Conservation (phyloP, 2,888 invertebrate genomes). For the Yponomeuta cagnagella region DNA sequence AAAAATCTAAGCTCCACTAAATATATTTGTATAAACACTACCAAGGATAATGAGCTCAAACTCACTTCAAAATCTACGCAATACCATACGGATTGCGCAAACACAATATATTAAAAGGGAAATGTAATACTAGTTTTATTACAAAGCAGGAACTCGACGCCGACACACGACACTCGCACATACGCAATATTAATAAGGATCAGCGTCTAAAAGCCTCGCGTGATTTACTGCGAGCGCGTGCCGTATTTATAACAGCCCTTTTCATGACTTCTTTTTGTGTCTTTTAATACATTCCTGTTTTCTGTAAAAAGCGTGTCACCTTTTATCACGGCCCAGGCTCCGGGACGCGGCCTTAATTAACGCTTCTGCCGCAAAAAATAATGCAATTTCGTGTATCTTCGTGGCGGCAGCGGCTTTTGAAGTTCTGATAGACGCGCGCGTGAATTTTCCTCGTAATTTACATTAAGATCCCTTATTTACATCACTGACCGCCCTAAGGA, state of each 20-base stretch:
- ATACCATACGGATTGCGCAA: no score
- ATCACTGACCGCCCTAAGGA: not conserved
- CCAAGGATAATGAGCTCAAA: no score
- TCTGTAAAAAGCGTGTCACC: conserved; percentile 12
- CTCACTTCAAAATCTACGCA: no score
- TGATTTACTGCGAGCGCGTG: not conserved
- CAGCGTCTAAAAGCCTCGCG: not conserved
- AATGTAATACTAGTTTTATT: no score
- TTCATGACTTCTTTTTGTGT: conserved; percentile 14
- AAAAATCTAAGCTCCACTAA: no score
- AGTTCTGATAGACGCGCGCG: not conserved
- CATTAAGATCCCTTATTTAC: not conserved
- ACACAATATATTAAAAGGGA: no score
- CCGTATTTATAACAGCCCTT: conserved; percentile 5
- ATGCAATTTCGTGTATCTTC: conserved; percentile 10
- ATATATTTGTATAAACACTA: no score
- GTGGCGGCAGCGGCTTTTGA: not conserved
- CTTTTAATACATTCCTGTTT: conserved; percentile 9
- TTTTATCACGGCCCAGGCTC: conserved; percentile 5
- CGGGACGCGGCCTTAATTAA: conserved; percentile 7
- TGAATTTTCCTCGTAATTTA: not conserved
- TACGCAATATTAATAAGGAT: conserved; percentile 7
- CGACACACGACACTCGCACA: not conserved
- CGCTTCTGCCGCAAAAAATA: conserved; percentile 13
- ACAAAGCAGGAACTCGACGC: not conserved